phyloP scores from a whole-genome alignment of 2,113 vertebrate species.

The Pleuronectes platessa region DNA sequence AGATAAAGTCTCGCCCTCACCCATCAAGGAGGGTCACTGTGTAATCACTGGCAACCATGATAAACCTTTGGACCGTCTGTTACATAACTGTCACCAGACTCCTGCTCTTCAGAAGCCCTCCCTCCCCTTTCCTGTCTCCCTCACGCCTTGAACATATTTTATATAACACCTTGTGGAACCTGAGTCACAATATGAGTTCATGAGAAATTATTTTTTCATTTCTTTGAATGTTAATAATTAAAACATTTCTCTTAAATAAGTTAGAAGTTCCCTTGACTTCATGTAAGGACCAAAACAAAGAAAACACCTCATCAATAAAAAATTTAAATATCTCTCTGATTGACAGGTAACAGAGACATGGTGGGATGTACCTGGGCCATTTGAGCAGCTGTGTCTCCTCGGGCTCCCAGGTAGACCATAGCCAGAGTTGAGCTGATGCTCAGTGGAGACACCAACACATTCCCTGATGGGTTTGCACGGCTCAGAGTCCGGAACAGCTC shows the following conservation, averaged over 20 bases:
- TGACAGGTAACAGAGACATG: too few species aligned
- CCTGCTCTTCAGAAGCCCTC: neutral
- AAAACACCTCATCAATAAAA: neutral
- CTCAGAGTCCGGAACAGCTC: slow-evolving; percentile 82
- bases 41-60: too few species aligned
- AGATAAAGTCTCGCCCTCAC: too few species aligned
- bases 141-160: neutral
- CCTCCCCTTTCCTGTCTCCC: neutral
- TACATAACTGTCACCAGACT: slow-evolving; percentile 5
- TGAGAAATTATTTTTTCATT: too few species aligned
- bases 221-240: neutral
- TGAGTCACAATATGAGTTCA: neutral
- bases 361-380: slow-evolving; percentile 85
- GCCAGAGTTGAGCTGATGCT: slow-evolving; percentile 89
- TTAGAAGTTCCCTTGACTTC: neutral
- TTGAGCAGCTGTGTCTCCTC: slow-evolving; percentile 83
- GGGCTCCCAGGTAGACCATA: slow-evolving; percentile 89
- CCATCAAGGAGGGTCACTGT: too few species aligned
- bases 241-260: neutral
- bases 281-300: neutral
- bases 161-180: too few species aligned
- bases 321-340: too few species aligned
- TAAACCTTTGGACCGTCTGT: neutral
- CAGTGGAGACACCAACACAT: slow-evolving; percentile 89
- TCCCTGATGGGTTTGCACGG: slow-evolving; percentile 50